Base-by-base conservation (phyloP, 1,140 invertebrate genomes). In the Nymphalis io region DNA sequence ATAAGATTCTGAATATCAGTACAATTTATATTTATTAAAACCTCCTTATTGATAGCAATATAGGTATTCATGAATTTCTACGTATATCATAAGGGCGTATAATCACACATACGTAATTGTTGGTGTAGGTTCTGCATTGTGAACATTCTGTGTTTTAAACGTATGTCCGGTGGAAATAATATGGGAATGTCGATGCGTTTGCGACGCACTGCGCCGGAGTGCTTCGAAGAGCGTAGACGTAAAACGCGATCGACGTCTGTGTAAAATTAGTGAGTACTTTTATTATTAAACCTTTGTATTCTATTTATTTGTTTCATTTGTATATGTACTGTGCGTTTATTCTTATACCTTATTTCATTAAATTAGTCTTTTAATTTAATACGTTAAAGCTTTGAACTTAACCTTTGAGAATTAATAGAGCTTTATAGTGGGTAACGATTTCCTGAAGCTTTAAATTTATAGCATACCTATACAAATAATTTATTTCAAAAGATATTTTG, bases 171-270 rank as follows among this genome's bases (percentile, higher is more conserved):
- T 68, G 62, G 40, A 20, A 55, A 69, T 62, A 57, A 62, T 62
- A 69, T 62, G 59, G 60, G 60, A 69, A 69, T 48, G 51, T 42
- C 44, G 3, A 44, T 5, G n/a, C 27, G 60, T 40, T 16, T 11
- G 51, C 16, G 12, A 38, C 15, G 46, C 68, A 70, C 55, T 70
- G 68, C 68, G 68, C 68, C 27, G 33, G 68, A 70, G 68, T 70
- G 68, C 42, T 60, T 60, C 58, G 68, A 3, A 15, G 44, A 40
- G 68, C 33, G 55, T 39, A 60, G 68, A 70, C 68, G 67, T 62
- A 2, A 27, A 23, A n/a, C 40, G n/a, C 3, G 53, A 16, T 57
- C 16, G 18, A 44, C 65, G 21, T 8, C 13, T 20, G 44, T 53
- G 27, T 53, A 23, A 40, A 60, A 23, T 51, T 60, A 8, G 65